Evolutionary conservation across 1,140 invertebrate species (phyloP).

Genomic region (Hyles euphorbiae): DNA sequence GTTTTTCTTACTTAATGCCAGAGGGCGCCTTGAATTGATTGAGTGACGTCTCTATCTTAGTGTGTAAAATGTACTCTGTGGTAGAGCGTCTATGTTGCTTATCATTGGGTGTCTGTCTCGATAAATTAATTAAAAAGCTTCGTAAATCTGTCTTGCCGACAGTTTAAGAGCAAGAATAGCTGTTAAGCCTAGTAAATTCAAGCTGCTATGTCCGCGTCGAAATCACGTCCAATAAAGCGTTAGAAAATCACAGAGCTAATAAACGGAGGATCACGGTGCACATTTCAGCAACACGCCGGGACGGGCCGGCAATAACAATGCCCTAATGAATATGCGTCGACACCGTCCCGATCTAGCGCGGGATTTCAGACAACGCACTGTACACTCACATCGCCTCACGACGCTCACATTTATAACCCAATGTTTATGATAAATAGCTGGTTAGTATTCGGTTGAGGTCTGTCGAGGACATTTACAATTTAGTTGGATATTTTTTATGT

Average conservation of each 20-base stretch:
- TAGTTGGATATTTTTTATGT: conserved; percentile 6
- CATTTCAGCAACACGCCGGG: conserved; percentile 25
- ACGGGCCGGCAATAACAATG: conserved; percentile 42
- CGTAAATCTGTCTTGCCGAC: no score
- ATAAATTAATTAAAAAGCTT: no score
- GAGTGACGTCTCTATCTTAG: no score
- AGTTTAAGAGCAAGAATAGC: no score
- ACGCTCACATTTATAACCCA: neutral
- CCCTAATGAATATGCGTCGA: conserved; percentile 48
- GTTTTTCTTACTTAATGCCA: no score
- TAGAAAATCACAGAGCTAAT: conserved; percentile 21
- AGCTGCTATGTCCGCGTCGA: no score
- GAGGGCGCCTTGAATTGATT: no score
- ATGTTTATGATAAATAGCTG: neutral
- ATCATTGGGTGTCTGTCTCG: no score
- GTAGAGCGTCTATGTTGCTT: no score
- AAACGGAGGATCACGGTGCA: conserved; percentile 32
- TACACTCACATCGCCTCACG: neutral
- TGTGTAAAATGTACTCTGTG: no score
- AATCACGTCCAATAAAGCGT: no score
- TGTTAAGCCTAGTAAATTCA: no score
- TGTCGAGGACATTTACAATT: conserved; percentile 2
- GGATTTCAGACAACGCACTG: conserved; percentile 8
- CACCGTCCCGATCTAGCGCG: conserved; percentile 15
- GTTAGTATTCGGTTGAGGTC: neutral